phyloP scores from a whole-genome alignment of 1,140 invertebrate genomes.

The Anoplolepis gracilipes region DNA sequence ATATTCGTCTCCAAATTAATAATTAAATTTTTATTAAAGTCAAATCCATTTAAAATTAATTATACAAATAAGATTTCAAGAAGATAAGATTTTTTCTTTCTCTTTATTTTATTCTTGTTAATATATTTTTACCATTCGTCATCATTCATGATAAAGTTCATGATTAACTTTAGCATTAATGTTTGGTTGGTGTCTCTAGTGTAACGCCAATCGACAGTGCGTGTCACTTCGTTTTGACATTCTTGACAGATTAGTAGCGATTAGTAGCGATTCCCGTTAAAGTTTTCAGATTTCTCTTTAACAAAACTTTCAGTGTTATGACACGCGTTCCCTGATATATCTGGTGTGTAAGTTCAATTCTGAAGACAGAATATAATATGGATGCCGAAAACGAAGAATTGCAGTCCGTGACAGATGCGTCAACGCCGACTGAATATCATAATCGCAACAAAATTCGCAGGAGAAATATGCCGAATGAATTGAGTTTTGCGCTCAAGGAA shows the following conservation, averaged over 20 bases:
- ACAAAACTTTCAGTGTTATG: conserved; percentile 62
- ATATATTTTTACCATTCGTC: too few relatives aligned
- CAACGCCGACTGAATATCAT: conserved; percentile 47
- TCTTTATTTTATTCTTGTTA: too few relatives aligned
- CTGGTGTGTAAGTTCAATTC: conserved; percentile 39
- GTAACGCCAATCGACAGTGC: neutral
- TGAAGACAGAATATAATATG: conserved; percentile 53
- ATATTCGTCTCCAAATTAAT: too few relatives aligned
- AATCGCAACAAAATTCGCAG: conserved; percentile 69
- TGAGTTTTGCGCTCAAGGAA: neutral
- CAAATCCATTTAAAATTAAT: too few relatives aligned
- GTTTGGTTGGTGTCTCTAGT: neutral
- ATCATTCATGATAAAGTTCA: neutral
- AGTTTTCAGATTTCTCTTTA: neutral
- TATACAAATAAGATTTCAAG: too few relatives aligned
- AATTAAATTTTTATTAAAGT: too few relatives aligned
- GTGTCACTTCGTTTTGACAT: conserved; percentile 34
- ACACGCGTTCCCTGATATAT: neutral
- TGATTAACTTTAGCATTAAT: neutral
- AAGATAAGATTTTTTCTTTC: too few relatives aligned
- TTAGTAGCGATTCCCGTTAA: neutral
- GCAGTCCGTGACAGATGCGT: conserved; percentile 7
- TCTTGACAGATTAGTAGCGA: conserved; percentile 38
- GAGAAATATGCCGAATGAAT: conserved; percentile 63
- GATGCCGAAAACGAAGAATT: conserved; percentile 60